These are phyloP conservation scores for Oryzias curvinotus DNA, from an alignment of 2,113 vertebrate species.

Conservation along the genomic window DNA sequence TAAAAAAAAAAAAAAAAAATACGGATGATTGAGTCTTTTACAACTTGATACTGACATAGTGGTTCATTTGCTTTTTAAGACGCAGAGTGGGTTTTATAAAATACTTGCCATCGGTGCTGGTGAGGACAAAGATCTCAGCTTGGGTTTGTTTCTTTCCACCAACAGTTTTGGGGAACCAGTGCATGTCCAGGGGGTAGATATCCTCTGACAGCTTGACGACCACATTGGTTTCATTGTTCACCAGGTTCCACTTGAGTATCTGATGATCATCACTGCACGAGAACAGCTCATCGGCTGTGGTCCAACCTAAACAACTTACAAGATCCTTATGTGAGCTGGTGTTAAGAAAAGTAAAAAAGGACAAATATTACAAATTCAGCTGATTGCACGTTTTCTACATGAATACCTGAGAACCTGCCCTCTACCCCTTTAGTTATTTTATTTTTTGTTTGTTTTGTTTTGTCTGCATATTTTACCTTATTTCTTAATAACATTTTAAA, in stretches of 20 bases:
- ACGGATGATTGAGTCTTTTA: too few species aligned
- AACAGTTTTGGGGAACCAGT: slow-evolving; percentile 90
- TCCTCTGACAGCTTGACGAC: slow-evolving; percentile 87
- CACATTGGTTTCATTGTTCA: slow-evolving; percentile 83
- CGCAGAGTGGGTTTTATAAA: not conserved
- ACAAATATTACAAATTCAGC: not conserved
- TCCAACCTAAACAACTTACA: slow-evolving; percentile 96
- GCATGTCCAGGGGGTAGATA: slow-evolving; percentile 89
- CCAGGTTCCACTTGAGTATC: slow-evolving; percentile 90
- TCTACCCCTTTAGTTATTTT: too few species aligned
- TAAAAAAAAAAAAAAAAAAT: too few species aligned
- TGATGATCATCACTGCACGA: slow-evolving; percentile 96
- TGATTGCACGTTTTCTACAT: not conserved
- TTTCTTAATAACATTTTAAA: too few species aligned
- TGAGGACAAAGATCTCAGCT: slow-evolving; percentile 89
- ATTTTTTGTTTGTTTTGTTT: too few species aligned
- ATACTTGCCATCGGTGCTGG: slow-evolving; percentile 91
- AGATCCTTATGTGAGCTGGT: slow-evolving; percentile 86
- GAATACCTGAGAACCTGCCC: too few species aligned
- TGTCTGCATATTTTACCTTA: too few species aligned
- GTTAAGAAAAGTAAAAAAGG: slow-evolving; percentile 76
- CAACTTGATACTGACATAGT: too few species aligned
- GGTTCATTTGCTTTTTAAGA: not conserved
- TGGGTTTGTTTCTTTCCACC: slow-evolving; percentile 87
- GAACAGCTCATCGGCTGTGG: slow-evolving; percentile 90